phyloP scores from a whole-genome alignment of 2,888 invertebrate genomes.

The Neuroscelio doddi region DNA sequence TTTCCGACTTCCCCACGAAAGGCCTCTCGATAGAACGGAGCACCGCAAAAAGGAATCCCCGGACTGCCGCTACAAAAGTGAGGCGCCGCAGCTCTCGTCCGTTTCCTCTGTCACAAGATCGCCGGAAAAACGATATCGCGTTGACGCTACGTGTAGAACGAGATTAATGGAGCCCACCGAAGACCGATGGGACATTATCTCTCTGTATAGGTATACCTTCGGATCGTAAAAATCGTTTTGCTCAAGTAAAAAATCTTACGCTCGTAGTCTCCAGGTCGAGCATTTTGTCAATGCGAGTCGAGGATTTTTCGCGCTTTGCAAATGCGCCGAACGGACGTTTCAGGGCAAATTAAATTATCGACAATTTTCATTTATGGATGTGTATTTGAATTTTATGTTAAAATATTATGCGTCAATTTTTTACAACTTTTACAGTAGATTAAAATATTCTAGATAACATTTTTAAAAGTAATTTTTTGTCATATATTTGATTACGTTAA shows the following conservation, averaged over 20 bases:
- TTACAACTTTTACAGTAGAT: no score
- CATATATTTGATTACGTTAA: no score
- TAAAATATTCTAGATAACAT: no score
- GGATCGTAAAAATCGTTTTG: no score
- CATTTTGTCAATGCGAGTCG: neutral
- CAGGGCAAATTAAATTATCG: no score
- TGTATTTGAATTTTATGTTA: no score
- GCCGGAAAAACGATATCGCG: conserved; percentile 44
- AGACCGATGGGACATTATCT: conserved; percentile 23
- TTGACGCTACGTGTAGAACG: conserved; percentile 38
- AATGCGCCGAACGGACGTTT: no score
- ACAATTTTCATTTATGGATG: no score
- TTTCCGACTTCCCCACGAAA: conserved; percentile 11
- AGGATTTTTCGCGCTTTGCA: no score
- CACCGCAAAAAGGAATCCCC: conserved; percentile 29
- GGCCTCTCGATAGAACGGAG: conserved; percentile 17
- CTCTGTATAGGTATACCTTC: no score
- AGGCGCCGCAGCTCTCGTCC: conserved; percentile 24
- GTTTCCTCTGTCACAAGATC: conserved; percentile 36
- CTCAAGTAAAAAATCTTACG: neutral
- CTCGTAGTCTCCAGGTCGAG: neutral
- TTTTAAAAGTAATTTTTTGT: no score
- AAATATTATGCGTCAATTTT: no score
- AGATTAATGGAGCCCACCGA: conserved; percentile 41
- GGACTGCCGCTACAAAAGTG: conserved; percentile 1